Evolutionary conservation across 2,797 vertebrate genomes (phyloP).

Genomic region (Picus viridis): DNA sequence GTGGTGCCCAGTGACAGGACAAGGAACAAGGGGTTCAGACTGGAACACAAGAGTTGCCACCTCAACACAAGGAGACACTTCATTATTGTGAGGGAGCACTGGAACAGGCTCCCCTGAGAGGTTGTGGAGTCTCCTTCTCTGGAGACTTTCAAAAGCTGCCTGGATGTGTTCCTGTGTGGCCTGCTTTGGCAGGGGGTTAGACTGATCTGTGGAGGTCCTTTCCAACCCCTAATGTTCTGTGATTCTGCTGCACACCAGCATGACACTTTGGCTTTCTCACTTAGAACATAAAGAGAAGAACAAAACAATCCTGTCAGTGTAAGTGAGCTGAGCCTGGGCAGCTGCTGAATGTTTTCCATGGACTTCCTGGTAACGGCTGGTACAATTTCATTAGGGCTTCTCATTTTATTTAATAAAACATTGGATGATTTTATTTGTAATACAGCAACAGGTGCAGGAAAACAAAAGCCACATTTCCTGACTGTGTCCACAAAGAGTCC

Average conservation of each 20-base stretch:
- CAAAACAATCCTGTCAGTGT: slow-evolving; percentile 44
- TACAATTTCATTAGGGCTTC: slow-evolving; percentile 48
- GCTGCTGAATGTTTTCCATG: slow-evolving; percentile 51
- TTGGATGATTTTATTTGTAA: slow-evolving; percentile 54
- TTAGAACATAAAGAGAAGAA: background rate
- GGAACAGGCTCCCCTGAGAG: too few relatives aligned
- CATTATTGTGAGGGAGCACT: too few relatives aligned
- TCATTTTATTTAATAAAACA: slow-evolving; percentile 54
- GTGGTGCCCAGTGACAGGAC: too few relatives aligned
- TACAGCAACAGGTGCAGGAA: slow-evolving; percentile 55
- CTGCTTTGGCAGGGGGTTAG: too few relatives aligned
- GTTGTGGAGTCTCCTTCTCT: too few relatives aligned
- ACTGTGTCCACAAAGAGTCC: slow-evolving; percentile 33
- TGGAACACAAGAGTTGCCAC: too few relatives aligned
- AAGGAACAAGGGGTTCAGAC: too few relatives aligned
- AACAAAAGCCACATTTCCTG: slow-evolving; percentile 62
- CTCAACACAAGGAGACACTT: too few relatives aligned
- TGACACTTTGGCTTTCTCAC: background rate
- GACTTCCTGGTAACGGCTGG: slow-evolving; percentile 64
- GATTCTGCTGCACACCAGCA: background rate
- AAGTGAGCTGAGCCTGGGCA: slow-evolving; percentile 17
- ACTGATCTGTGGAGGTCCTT: too few relatives aligned
- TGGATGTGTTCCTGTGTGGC: too few relatives aligned
- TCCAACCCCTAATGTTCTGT: too few relatives aligned
- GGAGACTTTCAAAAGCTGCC: too few relatives aligned